Evolutionary conservation across 2,888 invertebrate genomes (phyloP).

Genomic region (Hymenopus coronatus): DNA sequence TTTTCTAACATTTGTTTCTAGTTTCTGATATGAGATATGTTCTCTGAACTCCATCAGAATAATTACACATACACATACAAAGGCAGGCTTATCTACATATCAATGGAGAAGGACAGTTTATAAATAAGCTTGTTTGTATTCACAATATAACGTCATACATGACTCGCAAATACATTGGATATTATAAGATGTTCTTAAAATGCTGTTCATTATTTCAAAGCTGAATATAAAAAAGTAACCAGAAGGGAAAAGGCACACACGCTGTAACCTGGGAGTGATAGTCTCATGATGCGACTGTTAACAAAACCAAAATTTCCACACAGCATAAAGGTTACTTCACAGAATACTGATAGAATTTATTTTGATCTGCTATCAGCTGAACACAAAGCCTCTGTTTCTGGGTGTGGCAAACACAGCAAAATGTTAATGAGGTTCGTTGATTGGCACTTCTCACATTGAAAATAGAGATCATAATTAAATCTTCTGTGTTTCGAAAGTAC

Average conservation of each 20-base stretch:
- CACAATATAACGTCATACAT: not conserved
- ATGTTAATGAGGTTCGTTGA: slow-evolving; percentile 1
- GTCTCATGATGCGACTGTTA: not conserved
- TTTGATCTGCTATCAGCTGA: not conserved
- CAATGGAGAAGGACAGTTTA: not conserved
- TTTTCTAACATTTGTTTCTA: too few relatives aligned
- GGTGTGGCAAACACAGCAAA: not conserved
- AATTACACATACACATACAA: too few relatives aligned
- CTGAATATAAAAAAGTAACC: too few relatives aligned
- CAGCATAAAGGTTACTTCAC: not conserved
- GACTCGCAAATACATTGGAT: too few relatives aligned
- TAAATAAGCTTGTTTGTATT: not conserved
- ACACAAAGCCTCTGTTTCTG: not conserved
- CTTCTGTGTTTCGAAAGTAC: not conserved
- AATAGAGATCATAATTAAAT: slow-evolving; percentile 7
- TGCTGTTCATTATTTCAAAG: not conserved
- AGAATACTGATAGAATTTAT: not conserved
- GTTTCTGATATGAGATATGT: too few relatives aligned
- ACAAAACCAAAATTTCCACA: not conserved
- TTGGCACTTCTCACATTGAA: slow-evolving; percentile 3
- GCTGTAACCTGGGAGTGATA: not conserved
- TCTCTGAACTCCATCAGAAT: too few relatives aligned
- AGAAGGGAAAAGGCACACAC: not conserved
- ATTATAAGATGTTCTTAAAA: not conserved
- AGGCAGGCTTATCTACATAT: not conserved